Percentiles rank a stretch among this genome's conserved stretches.
phyloP scores from a whole-genome alignment of 2,797 vertebrate genomes.

The Rhyacichthys aspro region DNA sequence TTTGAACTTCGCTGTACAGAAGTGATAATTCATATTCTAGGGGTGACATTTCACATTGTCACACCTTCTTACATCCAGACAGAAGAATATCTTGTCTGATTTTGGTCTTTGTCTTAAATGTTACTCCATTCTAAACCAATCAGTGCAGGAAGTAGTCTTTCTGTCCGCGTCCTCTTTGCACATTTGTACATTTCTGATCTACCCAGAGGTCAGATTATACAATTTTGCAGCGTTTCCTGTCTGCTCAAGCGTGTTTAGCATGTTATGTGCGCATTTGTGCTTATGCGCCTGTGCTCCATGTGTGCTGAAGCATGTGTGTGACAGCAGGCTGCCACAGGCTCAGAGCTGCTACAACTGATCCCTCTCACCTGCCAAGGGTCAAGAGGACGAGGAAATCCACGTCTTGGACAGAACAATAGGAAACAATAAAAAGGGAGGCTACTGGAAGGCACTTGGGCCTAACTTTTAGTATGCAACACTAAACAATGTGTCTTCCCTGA shows the following conservation, averaged over 20 bases:
- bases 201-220: conserved; percentile 29
- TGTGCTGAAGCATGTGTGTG: conserved; percentile 9
- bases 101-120: no score
- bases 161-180: not conserved
- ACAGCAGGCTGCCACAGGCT: conserved; percentile 56
- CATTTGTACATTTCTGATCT: not conserved
- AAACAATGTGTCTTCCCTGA: no score
- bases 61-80: not conserved
- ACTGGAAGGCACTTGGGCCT: not conserved
- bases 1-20: no score
- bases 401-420: not conserved
- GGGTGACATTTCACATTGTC: not conserved
- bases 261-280: conserved; percentile 10
- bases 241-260: conserved; percentile 29
- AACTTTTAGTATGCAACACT: conserved; percentile 3
- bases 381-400: conserved; percentile 41
- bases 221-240: conserved; percentile 20
- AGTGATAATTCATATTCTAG: not conserved
- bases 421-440: conserved; percentile 9
- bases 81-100: no score
- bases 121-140: no score
- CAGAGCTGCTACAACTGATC: conserved; percentile 34
- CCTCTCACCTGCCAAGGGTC: conserved; percentile 60
- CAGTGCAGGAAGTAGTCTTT: not conserved
- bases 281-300: not conserved